These are phyloP conservation scores for Passerina amoena DNA, from an alignment of 2,113 vertebrate genomes.

Conservation along the genomic window DNA sequence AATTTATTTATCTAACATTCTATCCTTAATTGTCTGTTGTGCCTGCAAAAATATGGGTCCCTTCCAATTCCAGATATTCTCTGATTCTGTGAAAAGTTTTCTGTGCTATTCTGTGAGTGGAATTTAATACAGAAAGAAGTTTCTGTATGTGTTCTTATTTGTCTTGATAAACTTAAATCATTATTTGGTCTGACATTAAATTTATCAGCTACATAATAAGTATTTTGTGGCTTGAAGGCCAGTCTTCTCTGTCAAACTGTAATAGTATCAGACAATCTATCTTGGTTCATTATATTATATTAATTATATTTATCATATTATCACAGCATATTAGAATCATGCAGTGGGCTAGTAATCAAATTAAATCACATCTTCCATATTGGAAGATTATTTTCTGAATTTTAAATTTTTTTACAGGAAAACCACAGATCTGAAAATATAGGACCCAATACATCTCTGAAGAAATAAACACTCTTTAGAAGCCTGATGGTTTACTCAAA, in stretches of 20 bases:
- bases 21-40: background rate
- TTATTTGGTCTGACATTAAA: conserved; percentile 7
- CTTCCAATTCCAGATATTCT: background rate
- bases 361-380: conserved; percentile 35
- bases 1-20: background rate
- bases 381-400: conserved; percentile 13
- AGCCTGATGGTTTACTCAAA: conserved; percentile 15
- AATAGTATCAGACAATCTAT: conserved; percentile 6
- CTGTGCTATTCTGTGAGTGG: background rate
- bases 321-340: conserved; percentile 32
- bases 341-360: background rate
- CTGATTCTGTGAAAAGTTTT: background rate
- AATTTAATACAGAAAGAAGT: background rate
- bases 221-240: conserved; percentile 1
- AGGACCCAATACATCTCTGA: background rate
- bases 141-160: background rate
- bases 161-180: conserved; percentile 8
- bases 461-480: conserved; percentile 8
- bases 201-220: background rate
- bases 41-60: background rate
- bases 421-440: conserved; percentile 4
- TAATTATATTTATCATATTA: background rate
- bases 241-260: conserved; percentile 17
- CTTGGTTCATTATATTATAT: conserved; percentile 19
- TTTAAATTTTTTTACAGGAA: background rate